Base-by-base conservation (phyloP, 1,140 invertebrate genomes). In the Apis dorsata region DNA sequence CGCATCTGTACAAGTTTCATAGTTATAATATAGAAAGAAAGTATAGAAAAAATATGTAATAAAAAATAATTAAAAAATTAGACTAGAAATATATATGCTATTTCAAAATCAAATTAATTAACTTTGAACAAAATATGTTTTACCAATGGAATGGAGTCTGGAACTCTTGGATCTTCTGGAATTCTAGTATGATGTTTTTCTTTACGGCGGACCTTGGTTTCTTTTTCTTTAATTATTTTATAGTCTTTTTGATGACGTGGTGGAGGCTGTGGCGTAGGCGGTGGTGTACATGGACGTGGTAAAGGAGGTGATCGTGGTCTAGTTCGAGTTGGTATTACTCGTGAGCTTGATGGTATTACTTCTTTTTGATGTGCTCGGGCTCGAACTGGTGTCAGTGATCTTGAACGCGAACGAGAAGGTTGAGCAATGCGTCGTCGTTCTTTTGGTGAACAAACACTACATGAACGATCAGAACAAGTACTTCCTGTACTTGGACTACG, bases 401-500 rank as follows among this genome's bases (percentile, higher is more conserved):
- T 89, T 44, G 93, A 93, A 24, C 89, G 90, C 55, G 93, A 94
- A 15, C 88, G 91, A 55, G 91, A 92, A 7, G 87, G 81, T 4
- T 91, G 90, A 8, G 85, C 80, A 17, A 90, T 81, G 12, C 91
- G 91, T 55, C 91, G 91, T 55, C 92, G 91, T 84, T 94, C 93
- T 75, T 94, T 94, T 10, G 94, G 94, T 28, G 94, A 95, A 91
- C 97, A 97, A 7, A 97, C 96, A 0, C 96, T 97, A 90, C 97
- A 97, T 0, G 96, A 97, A 91, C 96, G 96, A 89, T 97, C 97
- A 0, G 97, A 97, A 88, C 97, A 97, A 86, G 96, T 97, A 92
- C 96, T 97, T 28, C 96, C 95, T 1, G 96, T 97, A 76, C 96
- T 97, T 2, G 96, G 93, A 77, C 92, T 93, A 10, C 93, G 90